Percentiles rank a stretch among this genome's conserved stretches.
Evolutionary conservation across 2,888 invertebrate genomes (phyloP).

Genomic region (Eurytoma californica): DNA sequence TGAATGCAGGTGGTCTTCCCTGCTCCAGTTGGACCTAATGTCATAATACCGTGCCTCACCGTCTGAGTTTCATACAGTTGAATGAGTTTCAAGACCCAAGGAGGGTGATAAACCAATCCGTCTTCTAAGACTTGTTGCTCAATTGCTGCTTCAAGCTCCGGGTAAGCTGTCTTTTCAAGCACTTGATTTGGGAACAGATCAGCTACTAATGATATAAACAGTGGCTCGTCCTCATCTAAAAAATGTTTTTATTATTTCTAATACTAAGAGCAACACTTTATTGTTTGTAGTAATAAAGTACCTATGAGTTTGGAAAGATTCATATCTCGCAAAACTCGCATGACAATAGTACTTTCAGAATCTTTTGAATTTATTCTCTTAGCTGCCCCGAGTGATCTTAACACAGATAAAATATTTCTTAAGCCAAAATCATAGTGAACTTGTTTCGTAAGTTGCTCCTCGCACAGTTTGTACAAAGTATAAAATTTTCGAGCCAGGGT

Average conservation of each 20-base stretch:
- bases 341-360: constrained; percentile 95
- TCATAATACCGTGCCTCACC: constrained; percentile 97
- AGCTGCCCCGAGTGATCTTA: constrained; percentile 93
- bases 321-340: constrained; percentile 98
- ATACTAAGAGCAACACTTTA: background rate
- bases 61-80: constrained; percentile 97
- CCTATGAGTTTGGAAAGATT: constrained; percentile 95
- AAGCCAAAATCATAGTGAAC: constrained; percentile 98
- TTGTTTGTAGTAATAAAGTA: constrained; percentile 57
- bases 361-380: constrained; percentile 94
- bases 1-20: constrained; percentile 96
- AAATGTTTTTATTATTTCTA: constrained; percentile 48
- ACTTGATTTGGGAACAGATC: constrained; percentile 97
- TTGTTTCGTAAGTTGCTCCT: constrained; percentile 98
- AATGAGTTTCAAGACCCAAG: constrained; percentile 95
- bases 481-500: constrained; percentile 96
- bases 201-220: constrained; percentile 97
- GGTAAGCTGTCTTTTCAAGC: constrained; percentile 92
- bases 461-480: constrained; percentile 96
- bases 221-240: constrained; percentile 94
- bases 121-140: constrained; percentile 87
- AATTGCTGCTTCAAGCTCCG: constrained; percentile 92
- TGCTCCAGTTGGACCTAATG: constrained; percentile 94
- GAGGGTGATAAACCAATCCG: constrained; percentile 92
- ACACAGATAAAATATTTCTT: constrained; percentile 94